Evolutionary conservation across 37 sponge, comb jelly and placozoan species (phyloP), one percentile per base, ranked within the genome.

Genomic region (Theonella swinhoei): DNA sequence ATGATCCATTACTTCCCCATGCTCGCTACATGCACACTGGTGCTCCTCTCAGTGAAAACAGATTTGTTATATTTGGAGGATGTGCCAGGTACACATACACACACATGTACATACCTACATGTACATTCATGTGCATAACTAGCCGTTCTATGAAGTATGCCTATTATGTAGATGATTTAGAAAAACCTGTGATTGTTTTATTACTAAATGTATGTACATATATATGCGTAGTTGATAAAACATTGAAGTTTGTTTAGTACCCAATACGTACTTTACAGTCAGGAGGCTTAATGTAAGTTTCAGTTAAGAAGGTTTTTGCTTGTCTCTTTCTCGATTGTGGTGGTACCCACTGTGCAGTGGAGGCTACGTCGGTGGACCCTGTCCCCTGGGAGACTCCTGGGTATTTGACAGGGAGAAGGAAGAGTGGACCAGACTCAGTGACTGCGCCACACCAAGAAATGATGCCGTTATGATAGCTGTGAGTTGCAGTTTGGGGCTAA

Each of bases 1-100:
- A 91, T 67, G 8, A 91, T 72, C 91, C 91, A 4, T 70, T 68
- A 60, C 74, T 73, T 9, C 91, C 91, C 29, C 87, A 85, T 26
- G 85, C 91, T 34, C 82, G 91, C 2, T 84, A 66, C 43, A 81
- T 70, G 42, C 72, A 76, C 14, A 79, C 87, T 64, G 86, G 87
- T 19, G 26, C 82, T 38, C 77, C 83, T 0, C 37, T 86, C 20
- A 65, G 36, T 32, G 47, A 73, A 11, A 54, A 54, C 38, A 82
- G 71, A 30, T 86, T 91, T 86, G 82, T 66, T 23, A 77, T 91
- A 19, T 76, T 81, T 77, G 91, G 91, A 75, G 91, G 91, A 1
- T 91, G 91, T 76, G 87, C 87, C 41, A 80, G 75, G 87, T 86
- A 38, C 40, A n/a, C 42, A 36, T 4, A 72, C 61, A 14, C 14